Percentiles rank a stretch among this genome's conserved stretches.
Evolutionary conservation across 2,797 vertebrate species (phyloP).

Genomic region (Scolopax rusticola): DNA sequence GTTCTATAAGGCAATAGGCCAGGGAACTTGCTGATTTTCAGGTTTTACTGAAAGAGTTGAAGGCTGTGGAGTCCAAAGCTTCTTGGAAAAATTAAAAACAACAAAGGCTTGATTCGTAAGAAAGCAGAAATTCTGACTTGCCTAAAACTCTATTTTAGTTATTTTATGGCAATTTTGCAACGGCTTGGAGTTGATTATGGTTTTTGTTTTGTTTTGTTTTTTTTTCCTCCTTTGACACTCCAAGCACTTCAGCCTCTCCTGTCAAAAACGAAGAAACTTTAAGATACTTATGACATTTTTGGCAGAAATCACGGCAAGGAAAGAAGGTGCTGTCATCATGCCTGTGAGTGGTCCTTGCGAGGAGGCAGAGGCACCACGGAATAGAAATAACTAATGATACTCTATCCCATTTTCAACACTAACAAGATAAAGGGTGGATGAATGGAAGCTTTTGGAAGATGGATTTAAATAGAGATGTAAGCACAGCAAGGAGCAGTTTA

Average conservation of each 20-base stretch:
- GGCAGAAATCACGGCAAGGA: background rate
- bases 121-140: background rate
- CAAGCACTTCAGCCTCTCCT: background rate
- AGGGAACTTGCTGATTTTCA: background rate
- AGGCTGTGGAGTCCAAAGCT: background rate
- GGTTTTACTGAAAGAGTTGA: background rate
- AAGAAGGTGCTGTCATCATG: background rate
- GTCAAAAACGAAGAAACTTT: background rate
- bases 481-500: background rate
- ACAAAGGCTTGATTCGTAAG: background rate
- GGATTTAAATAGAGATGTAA: background rate
- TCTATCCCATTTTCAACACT: background rate
- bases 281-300: background rate
- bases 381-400: background rate
- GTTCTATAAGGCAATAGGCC: background rate
- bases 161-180: background rate
- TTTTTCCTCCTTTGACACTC: background rate
- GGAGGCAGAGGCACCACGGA: background rate
- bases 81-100: background rate
- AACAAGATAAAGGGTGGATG: background rate
- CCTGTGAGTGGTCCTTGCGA: background rate
- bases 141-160: background rate
- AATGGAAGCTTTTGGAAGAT: background rate
- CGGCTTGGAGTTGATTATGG: background rate
- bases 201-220: rapidly evolving